phyloP scores from a whole-genome alignment of 2,113 vertebrate genomes.

The Urocynchramus pylzowi region DNA sequence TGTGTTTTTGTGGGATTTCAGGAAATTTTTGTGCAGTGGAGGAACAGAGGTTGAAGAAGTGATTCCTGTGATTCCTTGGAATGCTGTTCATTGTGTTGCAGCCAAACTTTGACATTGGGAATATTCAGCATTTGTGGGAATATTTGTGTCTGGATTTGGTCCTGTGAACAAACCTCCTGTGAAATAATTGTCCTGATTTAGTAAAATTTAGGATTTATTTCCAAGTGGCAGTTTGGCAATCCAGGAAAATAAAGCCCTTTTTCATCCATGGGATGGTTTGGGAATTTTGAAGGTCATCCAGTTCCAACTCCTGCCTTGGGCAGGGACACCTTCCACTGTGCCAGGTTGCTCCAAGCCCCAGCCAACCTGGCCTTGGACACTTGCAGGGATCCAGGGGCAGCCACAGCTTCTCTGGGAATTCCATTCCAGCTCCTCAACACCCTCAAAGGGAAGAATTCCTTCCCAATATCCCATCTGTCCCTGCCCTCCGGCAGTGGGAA shows the following conservation, averaged over 20 bases:
- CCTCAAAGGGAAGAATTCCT: accelerated
- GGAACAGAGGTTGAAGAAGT: background rate
- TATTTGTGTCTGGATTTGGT: background rate
- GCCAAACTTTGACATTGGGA: background rate
- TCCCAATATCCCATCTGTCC: background rate
- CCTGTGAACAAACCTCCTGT: background rate
- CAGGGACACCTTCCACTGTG: background rate
- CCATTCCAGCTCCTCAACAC: accelerated
- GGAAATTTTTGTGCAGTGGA: background rate
- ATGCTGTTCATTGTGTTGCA: background rate
- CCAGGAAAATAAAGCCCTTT: background rate
- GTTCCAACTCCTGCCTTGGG: background rate
- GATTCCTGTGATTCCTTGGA: background rate
- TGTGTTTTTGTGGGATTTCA: background rate
- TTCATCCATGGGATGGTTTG: background rate
- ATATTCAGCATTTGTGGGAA: too few relatives aligned
- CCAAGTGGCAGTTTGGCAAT: background rate
- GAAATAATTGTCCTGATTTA: background rate
- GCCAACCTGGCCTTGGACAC: accelerated
- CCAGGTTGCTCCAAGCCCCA: accelerated
- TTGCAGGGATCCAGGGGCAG: background rate
- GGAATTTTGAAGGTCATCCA: background rate
- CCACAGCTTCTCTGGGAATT: background rate
- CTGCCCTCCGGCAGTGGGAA: background rate
- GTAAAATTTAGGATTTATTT: background rate